Conservation (phyloP, 2,888 invertebrate species). For the Heliconius cydno region DNA sequence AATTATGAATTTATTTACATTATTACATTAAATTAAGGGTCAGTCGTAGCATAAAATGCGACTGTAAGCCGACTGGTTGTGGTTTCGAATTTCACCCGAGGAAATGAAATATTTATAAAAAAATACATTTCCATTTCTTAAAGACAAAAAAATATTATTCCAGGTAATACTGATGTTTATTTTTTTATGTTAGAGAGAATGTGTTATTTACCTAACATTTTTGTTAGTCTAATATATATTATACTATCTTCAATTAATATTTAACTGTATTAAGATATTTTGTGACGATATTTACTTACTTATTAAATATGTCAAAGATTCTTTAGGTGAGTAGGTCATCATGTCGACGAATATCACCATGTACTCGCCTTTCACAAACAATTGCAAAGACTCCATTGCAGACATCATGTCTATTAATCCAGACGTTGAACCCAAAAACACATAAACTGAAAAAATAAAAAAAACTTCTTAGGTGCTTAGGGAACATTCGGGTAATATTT, state of each 20-base stretch:
- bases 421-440: slow-evolving; percentile 94
- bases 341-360: slow-evolving; percentile 97
- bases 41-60: too few relatives aligned
- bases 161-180: neutral
- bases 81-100: too few relatives aligned
- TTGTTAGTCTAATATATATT: too few relatives aligned
- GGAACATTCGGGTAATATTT: too few relatives aligned
- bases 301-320: slow-evolving; percentile 91
- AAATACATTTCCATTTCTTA: too few relatives aligned
- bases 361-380: slow-evolving; percentile 96
- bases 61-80: too few relatives aligned
- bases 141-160: too few relatives aligned
- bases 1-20: neutral
- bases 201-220: too few relatives aligned
- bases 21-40: too few relatives aligned
- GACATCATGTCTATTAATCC: slow-evolving; percentile 95
- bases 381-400: slow-evolving; percentile 93
- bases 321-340: slow-evolving; percentile 90
- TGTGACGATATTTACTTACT: slow-evolving; percentile 82
- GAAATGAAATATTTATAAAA: too few relatives aligned
- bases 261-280: neutral
- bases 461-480: too few relatives aligned
- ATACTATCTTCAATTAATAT: neutral
- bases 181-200: neutral
- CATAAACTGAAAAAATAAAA: slow-evolving; percentile 88